Base-by-base conservation (phyloP, 2,888 invertebrate genomes). In the Sinodicranocentrus sp. region DNA sequence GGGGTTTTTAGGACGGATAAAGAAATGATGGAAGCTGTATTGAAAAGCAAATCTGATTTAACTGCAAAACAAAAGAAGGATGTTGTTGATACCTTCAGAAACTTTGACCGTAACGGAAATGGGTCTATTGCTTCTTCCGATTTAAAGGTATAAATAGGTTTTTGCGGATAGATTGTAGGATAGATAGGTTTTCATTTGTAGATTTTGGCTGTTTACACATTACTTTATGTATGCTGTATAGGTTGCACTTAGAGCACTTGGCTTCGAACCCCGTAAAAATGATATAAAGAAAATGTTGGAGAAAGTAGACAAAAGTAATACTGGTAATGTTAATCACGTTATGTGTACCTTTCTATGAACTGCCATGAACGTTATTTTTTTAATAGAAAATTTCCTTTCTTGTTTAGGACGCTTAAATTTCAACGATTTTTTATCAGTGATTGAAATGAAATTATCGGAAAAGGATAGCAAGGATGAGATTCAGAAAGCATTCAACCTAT, bases 391-490 rank as follows among this genome's bases (percentile, higher is more conserved):
- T n/a, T n/a, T n/a, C n/a, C n/a, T n/a, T n/a, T n/a, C n/a, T 33
- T 68, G 17, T 48, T 0, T 43, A 86, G 86, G 86, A 23, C 72
- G 73, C 17, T 43, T 87, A 33, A 77, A 82, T 43, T 87, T 85
- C 70, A 68, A 75, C 39, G 85, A 87, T 26, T 87, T 87, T 67
- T 65, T 87, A 72, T 68, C 82, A 13, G 86, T 87, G 0, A 84
- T 87, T 57, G 84, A 65, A 26, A 73, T 82, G 57, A 98, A 98
- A 92, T 97, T 98, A 95, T 95, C 96, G 54, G 98, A 98, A 89
- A 98, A 97, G 90, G 98, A 98, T 90, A 95, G 95, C 0, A 96
- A 96, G 90, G 97, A 98, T 91, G 98, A 99, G 91, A 97, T 99
- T 76, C 92, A 98, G 90, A 98, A 98, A 91, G 99, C 99, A n/a